These are phyloP conservation scores for Caenorhabditis japonica DNA, from an alignment of 2,888 invertebrate species.

Conservation along the genomic window DNA sequence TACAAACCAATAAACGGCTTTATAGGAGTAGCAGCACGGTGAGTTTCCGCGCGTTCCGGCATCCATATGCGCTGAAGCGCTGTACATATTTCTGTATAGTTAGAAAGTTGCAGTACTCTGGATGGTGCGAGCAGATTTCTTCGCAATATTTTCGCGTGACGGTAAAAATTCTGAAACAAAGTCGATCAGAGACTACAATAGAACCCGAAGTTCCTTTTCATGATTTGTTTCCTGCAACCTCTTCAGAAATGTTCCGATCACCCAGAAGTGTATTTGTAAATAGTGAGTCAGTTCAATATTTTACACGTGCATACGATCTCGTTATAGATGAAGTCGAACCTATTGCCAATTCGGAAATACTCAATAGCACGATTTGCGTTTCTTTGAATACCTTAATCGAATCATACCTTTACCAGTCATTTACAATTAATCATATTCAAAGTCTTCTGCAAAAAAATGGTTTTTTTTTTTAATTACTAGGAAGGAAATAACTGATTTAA, in stretches of 20 bases:
- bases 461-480: constrained; percentile 6
- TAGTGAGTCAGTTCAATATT: constrained; percentile 25
- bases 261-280: constrained; percentile 18
- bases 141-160: constrained; percentile 67
- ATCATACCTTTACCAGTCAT: constrained; percentile 43
- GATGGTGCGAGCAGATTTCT: constrained; percentile 76
- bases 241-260: constrained; percentile 43
- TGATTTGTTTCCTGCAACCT: constrained; percentile 71
- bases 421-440: constrained; percentile 53
- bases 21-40: constrained; percentile 71
- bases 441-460: constrained; percentile 47
- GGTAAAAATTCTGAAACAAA: constrained; percentile 60
- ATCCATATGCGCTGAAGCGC: too few species aligned
- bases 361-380: too few species aligned
- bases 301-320: constrained; percentile 23
- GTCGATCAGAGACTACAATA: constrained; percentile 68
- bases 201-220: constrained; percentile 68
- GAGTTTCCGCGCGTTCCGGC: too few species aligned
- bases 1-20: constrained; percentile 33
- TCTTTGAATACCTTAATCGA: constrained; percentile 30
- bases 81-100: too few species aligned
- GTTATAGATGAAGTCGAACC: too few species aligned
- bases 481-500: neutral
- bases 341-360: neutral
- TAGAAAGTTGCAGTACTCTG: constrained; percentile 71